These are phyloP conservation scores for Penelope pileata DNA, from an alignment of 2,113 vertebrate species.

Conservation along the genomic window DNA sequence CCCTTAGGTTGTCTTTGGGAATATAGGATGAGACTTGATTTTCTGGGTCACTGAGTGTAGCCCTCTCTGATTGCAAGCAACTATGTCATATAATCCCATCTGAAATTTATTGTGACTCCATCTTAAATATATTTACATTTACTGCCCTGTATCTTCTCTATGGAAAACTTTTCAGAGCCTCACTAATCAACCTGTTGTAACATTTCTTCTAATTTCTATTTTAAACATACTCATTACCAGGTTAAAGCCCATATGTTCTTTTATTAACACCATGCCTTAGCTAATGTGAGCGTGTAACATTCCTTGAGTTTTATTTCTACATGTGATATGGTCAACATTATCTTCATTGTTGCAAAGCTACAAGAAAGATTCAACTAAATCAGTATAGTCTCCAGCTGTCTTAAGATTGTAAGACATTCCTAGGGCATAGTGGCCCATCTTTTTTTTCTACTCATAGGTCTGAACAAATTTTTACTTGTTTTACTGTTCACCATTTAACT, in stretches of 20 bases:
- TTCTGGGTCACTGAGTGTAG: neutral
- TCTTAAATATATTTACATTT: neutral
- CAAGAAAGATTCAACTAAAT: neutral
- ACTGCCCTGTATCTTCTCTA: neutral
- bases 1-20: neutral
- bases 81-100: neutral
- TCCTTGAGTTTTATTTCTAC: neutral
- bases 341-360: neutral
- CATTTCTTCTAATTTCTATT: neutral
- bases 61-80: neutral
- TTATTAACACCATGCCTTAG: neutral
- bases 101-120: neutral
- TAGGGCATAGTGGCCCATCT: neutral
- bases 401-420: neutral
- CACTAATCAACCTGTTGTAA: neutral
- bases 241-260: neutral
- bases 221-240: neutral
- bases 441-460: neutral
- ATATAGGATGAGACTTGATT: neutral
- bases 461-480: neutral
- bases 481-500: neutral
- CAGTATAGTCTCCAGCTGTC: neutral
- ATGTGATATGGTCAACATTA: neutral
- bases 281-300: neutral
- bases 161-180: neutral